Base-by-base conservation (phyloP, 2,113 vertebrate genomes). In the Melanerpes aurifrons region DNA sequence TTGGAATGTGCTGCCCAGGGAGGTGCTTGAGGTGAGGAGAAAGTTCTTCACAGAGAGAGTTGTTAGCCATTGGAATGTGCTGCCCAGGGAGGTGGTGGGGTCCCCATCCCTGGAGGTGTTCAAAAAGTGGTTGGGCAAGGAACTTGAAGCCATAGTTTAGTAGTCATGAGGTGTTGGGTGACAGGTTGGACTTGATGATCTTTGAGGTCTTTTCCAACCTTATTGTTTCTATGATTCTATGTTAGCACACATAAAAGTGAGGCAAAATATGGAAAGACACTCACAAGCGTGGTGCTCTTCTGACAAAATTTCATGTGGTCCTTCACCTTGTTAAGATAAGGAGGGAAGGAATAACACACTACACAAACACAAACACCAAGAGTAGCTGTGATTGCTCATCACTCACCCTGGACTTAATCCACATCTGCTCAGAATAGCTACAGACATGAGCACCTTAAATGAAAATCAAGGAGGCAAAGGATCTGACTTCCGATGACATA, bases 181-280 rank as follows among this genome's bases (percentile, higher is more conserved):
- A 40, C 40, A 40, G 40, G 40, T 40, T 40, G 40, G 40, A 40
- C 40, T 40, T 40, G 40, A 40, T 40, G 10, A 40, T 40, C 10
- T 40, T 40, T 40, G 40, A 40, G 40, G 40, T 40, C 40, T 40
- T 40, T 40, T 40, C 40, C 40, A 40, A 40, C 40, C 40, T 40
- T 40, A 40, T 40, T 40, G 40, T 40, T 40, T 40, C 11, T 40
- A 10, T 40, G 40, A 40, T 40, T 40, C 40, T 40, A 40, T 0
- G 0, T 58, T 59, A 35, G 16, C 4, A 16, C 32, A 35, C 1
- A 0, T 8, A 53, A 24, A 3, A 74, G 31, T n/a, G 2, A 29
- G 12, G 50, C 37, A 35, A 85, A 69, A 82, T 17, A 28, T 9
- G 48, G 71, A n/a, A 73, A 59, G 3, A 9, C 15, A 6, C 28